Evolutionary conservation across 2,113 vertebrate genomes (phyloP), one percentile per base, ranked within the genome.

Genomic region (Eidolon helvum): DNA sequence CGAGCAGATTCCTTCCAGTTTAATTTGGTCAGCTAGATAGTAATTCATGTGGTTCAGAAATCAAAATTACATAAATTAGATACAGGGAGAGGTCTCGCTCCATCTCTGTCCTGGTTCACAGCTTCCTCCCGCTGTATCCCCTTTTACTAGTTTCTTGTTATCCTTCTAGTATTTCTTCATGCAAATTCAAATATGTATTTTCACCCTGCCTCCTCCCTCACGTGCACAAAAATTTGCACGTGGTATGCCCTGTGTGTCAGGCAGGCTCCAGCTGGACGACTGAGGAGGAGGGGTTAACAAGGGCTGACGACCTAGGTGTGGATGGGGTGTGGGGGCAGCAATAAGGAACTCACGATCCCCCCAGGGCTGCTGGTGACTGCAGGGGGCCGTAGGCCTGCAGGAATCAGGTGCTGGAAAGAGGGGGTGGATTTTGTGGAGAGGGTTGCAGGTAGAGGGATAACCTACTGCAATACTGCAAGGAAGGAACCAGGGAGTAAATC

Each of bases 261-360:
- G 16, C 57, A 77, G 79, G 35, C 57, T 28, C 57, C 53, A 43
- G 38, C 18, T 21, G 18, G n/a, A 24, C 33, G 45, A 15, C 55
- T 28, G 43, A 45, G n/a, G 43, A 45, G n/a, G 43, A 35, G 16
- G 9, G 5, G 21, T 68, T 79, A 19, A 30, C 7, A 43, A 19
- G n/a, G 2, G 35, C 9, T 26, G 45, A 26, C 40, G 71, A 15
- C 65, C 65, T 26, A 74, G 61, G 22, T 18, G 6, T n/a, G 48
- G 45, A 2, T 7, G 6, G 53, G 19, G 24, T 3, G 14, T 33
- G 33, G 16, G 40, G 78, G 40, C 6, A 38, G 28, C 65, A 33
- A 3, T 2, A 26, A 28, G 69, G 53, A 50, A 11, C 0, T 16
- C 21, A n/a, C 22, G 10, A 0, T 59, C 9, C 57, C 8, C 4